Percentiles rank a stretch among this genome's conserved stretches.
These are phyloP conservation scores for Drosophila setifemur DNA, from an alignment of 1,140 invertebrate genomes.

Conservation along the genomic window DNA sequence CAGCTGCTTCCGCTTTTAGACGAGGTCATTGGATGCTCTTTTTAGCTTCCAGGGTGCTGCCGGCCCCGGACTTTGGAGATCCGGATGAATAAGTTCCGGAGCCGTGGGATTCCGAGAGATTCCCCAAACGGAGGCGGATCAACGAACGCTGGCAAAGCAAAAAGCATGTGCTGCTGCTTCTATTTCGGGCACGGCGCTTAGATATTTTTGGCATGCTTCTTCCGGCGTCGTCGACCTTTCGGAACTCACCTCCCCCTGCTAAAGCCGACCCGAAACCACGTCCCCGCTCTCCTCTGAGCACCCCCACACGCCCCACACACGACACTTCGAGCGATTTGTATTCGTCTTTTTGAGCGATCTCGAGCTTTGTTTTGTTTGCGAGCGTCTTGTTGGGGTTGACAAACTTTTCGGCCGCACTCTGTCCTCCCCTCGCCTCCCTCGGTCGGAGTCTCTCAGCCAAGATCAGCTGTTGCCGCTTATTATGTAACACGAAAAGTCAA, in stretches of 20 bases:
- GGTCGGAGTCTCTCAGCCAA: slow-evolving; percentile 6
- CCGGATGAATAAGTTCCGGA: slow-evolving; percentile 7
- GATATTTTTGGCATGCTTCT: slow-evolving; percentile 77
- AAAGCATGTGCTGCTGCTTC: slow-evolving; percentile 2
- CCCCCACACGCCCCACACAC: background rate
- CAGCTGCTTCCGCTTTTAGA: slow-evolving; percentile 49
- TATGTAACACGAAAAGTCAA: slow-evolving; percentile 71
- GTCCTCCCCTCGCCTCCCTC: background rate
- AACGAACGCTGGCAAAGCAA: slow-evolving; percentile 12
- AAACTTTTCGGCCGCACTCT: slow-evolving; percentile 34
- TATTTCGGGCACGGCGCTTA: slow-evolving; percentile 66
- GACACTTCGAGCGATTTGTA: slow-evolving; percentile 13
- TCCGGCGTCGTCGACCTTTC: slow-evolving; percentile 70
- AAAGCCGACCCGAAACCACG: background rate
- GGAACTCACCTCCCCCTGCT: background rate
- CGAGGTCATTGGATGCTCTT: slow-evolving; percentile 19
- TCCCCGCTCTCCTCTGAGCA: background rate
- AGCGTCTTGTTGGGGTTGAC: slow-evolving; percentile 44
- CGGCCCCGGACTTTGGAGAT: slow-evolving; percentile 6
- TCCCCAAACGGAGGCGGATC: slow-evolving; percentile 18
- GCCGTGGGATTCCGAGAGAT: too few species aligned
- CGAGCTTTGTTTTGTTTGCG: slow-evolving; percentile 26
- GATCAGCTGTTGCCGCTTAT: slow-evolving; percentile 52
- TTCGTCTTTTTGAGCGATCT: slow-evolving; percentile 29
- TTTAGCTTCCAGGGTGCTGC: background rate